phyloP scores from a whole-genome alignment of 2,888 invertebrate genomes.

The Eudasyphora cyanicolor region DNA sequence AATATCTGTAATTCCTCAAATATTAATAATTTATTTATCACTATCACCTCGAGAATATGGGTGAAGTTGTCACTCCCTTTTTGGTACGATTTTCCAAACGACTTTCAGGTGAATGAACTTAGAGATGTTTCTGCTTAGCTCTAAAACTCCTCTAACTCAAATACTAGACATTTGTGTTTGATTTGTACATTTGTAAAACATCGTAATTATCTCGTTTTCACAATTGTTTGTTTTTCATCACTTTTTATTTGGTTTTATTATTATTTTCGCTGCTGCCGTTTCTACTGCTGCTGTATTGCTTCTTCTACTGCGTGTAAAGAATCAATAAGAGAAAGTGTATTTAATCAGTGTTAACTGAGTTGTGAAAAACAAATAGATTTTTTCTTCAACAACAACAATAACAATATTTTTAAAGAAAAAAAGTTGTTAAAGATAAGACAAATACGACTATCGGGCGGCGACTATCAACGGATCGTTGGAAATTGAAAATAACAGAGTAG shows the following conservation, averaged over 20 bases:
- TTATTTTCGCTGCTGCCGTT: neutral
- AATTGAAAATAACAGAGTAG: conserved; percentile 11
- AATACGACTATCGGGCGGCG: conserved; percentile 7
- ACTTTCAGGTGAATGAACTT: too few relatives aligned
- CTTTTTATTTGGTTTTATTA: too few relatives aligned
- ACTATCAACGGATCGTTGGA: neutral
- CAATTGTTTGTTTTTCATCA: neutral
- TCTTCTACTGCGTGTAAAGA: conserved; percentile 1
- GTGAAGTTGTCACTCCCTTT: too few relatives aligned
- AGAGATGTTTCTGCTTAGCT: too few relatives aligned
- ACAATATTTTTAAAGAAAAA: neutral
- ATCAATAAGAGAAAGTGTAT: conserved; percentile 51
- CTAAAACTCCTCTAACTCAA: neutral
- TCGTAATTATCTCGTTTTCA: conserved; percentile 23
- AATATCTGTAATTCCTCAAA: too few relatives aligned
- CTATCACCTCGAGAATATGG: too few relatives aligned
- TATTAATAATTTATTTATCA: too few relatives aligned
- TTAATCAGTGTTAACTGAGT: conserved; percentile 51
- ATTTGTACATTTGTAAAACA: neutral
- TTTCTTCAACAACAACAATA: neutral
- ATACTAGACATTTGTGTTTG: neutral
- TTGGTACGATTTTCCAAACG: too few relatives aligned
- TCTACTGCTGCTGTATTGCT: neutral
- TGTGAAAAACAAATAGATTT: conserved; percentile 47
- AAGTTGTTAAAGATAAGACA: conserved; percentile 29